Percentiles rank a stretch among this genome's conserved stretches.
Conservation (phyloP, 2,888 invertebrate genomes). For the Microctonus hyperodae region DNA sequence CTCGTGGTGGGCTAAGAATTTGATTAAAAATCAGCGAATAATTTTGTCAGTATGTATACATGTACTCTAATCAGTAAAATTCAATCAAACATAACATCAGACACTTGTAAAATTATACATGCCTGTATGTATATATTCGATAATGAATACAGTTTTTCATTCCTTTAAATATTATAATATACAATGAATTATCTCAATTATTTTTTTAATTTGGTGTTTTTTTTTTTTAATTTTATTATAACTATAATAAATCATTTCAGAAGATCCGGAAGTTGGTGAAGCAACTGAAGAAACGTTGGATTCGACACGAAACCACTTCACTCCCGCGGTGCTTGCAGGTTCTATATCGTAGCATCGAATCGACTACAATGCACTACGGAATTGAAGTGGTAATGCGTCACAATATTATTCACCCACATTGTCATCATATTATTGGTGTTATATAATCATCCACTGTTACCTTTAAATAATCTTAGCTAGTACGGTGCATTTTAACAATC, state of each 20-base stretch:
- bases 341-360: conserved; percentile 65
- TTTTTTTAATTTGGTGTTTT: no score
- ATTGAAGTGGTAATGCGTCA: conserved; percentile 79
- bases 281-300: conserved; percentile 42
- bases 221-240: no score
- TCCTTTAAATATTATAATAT: no score
- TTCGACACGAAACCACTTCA: conserved; percentile 71
- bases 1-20: conserved; percentile 20
- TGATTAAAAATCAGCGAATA: background rate
- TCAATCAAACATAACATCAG: background rate
- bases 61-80: no score
- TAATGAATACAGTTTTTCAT: no score
- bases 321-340: conserved; percentile 95
- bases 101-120: background rate
- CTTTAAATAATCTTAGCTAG: background rate
- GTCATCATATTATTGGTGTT: conserved; percentile 24
- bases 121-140: no score
- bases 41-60: no score
- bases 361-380: conserved; percentile 98
- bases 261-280: conserved; percentile 7
- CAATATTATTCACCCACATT: conserved; percentile 28
- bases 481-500: background rate
- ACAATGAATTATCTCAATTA: no score
- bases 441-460: background rate
- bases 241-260: no score